Evolutionary conservation across 1,140 invertebrate genomes (phyloP), one percentile per base, ranked within the genome.

Genomic region (Drosophila simulans): DNA sequence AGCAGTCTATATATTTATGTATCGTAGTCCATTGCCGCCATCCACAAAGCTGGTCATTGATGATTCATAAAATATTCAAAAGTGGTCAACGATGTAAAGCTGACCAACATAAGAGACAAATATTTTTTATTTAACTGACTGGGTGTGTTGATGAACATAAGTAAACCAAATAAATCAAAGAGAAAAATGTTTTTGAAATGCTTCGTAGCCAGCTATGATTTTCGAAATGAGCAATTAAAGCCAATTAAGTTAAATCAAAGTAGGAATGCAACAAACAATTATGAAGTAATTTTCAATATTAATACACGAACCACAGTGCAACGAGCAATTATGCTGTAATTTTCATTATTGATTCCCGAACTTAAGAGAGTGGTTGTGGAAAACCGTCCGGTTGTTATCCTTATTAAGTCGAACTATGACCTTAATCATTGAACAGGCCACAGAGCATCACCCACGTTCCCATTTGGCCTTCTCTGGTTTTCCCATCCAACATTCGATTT

Each of bases 401-500:
- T 37, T 31, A 68, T 69, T 69, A 54, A 66, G 20, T 13, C 11
- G 34, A 65, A 56, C 39, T 62, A 20, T 48, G 37, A 27, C 15
- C 34, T 46, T n/a, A 56, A 69, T 55, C 49, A n/a, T 17, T n/a
- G 7, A 27, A 12, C 10, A 15, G 34, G 55, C 52, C 70, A 37
- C 58, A 52, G 37, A 37, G 7, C 27, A 65, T 75, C 25, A 37
- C 34, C 17, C 34, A 27, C 52, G 15, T 39, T 20, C 59, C 27
- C 56, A 54, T 62, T 73, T 54, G 20, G n/a, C n/a, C 27, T 59
- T 27, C 43, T 60, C 68, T 58, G 72, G 58, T 73, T 40, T 63
- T 52, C 39, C 64, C 52, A 75, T 75, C 75, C 75, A 75, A 55
- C 52, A 52, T 57, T 75, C 63, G 59, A 75, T 55, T 75, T 75